phyloP scores from a whole-genome alignment of 1,140 invertebrate species.

The Cotesia chilonis region DNA sequence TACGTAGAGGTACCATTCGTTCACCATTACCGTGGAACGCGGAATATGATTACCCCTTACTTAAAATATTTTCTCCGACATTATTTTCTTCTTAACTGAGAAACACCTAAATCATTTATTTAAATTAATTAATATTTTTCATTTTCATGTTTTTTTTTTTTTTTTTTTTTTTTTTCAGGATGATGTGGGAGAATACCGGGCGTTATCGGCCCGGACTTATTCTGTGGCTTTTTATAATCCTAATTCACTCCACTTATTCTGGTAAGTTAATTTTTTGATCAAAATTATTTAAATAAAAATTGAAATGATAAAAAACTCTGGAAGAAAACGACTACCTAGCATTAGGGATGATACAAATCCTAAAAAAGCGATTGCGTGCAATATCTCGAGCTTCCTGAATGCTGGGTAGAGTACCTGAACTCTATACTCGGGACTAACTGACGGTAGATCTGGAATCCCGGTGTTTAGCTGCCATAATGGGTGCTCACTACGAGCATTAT shows the following conservation, averaged over 20 bases:
- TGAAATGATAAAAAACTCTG: background rate
- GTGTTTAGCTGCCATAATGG: too few species aligned
- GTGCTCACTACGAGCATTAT: too few species aligned
- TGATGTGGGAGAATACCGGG: constrained; percentile 61
- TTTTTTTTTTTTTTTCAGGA: constrained; percentile 52
- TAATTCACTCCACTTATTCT: constrained; percentile 52
- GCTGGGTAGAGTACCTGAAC: too few species aligned
- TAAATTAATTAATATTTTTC: background rate
- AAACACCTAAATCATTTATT: constrained; percentile 35
- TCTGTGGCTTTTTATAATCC: constrained; percentile 54
- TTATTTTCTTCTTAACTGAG: constrained; percentile 41
- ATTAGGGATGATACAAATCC: background rate
- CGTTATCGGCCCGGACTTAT: constrained; percentile 61
- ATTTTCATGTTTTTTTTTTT: too few species aligned
- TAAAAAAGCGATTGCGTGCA: too few species aligned
- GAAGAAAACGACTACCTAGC: background rate
- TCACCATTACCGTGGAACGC: constrained; percentile 62
- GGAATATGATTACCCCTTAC: constrained; percentile 61
- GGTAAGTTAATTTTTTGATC: constrained; percentile 51
- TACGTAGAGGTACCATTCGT: constrained; percentile 40
- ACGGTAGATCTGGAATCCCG: too few species aligned
- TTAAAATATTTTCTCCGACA: too few species aligned
- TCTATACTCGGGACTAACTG: too few species aligned
- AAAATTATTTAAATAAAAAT: background rate
- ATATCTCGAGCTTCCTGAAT: too few species aligned